Evolutionary conservation across 2,797 vertebrate genomes (phyloP).

Genomic region (Neoniphon sammara): DNA sequence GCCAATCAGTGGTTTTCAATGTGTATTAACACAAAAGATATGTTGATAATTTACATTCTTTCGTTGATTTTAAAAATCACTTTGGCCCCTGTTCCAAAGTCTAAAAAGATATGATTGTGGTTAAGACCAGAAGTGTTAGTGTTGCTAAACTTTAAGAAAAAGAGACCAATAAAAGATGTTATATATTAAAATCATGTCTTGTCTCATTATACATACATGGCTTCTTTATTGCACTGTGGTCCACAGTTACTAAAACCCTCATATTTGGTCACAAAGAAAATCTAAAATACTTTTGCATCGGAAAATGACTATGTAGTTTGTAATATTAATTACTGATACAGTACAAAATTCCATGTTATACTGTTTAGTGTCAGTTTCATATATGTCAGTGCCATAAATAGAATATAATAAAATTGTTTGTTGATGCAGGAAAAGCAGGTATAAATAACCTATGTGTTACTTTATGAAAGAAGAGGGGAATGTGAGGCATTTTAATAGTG

Average conservation of each 20-base stretch:
- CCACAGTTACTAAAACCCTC: slow-evolving; percentile 19
- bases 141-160: slow-evolving; percentile 14
- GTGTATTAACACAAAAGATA: slow-evolving; percentile 36
- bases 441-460: slow-evolving; percentile 25
- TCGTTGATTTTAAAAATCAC: slow-evolving; percentile 4
- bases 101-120: slow-evolving; percentile 8
- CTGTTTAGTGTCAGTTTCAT: slow-evolving; percentile 49
- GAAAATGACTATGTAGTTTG: not conserved
- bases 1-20: slow-evolving; percentile 1
- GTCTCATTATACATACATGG: too few relatives aligned
- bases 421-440: slow-evolving; percentile 31
- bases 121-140: slow-evolving; percentile 27
- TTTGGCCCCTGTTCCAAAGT: slow-evolving; percentile 10
- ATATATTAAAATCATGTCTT: slow-evolving; percentile 15
- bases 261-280: slow-evolving; percentile 19
- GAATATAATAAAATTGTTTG: slow-evolving; percentile 15
- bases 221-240: slow-evolving; percentile 60
- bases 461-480: slow-evolving; percentile 5
- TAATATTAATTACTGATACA: slow-evolving; percentile 12
- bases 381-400: slow-evolving; percentile 59
- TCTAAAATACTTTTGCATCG: not conserved
- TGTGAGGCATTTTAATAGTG: slow-evolving; percentile 16
- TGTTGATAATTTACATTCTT: slow-evolving; percentile 26
- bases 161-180: not conserved
- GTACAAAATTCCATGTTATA: slow-evolving; percentile 21